phyloP scores from a whole-genome alignment of 1,140 invertebrate genomes.

The Trichomalopsis sarcophagae region DNA sequence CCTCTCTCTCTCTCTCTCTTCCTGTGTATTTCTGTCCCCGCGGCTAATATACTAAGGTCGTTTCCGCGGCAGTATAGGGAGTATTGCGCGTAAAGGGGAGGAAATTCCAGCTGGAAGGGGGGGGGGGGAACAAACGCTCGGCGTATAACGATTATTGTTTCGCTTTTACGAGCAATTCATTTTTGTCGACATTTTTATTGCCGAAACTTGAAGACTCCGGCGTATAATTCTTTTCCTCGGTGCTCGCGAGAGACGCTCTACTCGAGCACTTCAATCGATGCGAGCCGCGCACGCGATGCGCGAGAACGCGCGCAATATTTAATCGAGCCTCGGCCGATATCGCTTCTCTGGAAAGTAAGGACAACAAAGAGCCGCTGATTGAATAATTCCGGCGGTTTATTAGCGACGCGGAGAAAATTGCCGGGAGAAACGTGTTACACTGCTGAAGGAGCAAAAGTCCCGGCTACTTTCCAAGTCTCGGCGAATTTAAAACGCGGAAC shows the following conservation, averaged over 20 bases:
- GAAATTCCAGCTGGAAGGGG: background rate
- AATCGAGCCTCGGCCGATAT: no score
- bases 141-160: slow-evolving; percentile 59
- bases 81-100: background rate
- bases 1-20: background rate
- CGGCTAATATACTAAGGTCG: background rate
- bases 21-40: background rate
- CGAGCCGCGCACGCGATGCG: background rate
- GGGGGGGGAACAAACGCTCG: slow-evolving; percentile 53
- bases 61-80: background rate
- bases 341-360: background rate
- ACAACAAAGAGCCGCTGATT: background rate
- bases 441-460: background rate
- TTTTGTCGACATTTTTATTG: slow-evolving; percentile 62
- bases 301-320: background rate
- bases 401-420: slow-evolving; percentile 32
- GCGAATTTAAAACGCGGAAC: slow-evolving; percentile 45
- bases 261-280: slow-evolving; percentile 12
- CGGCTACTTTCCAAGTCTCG: slow-evolving; percentile 32
- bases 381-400: background rate
- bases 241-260: background rate
- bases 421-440: slow-evolving; percentile 4
- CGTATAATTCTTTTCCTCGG: slow-evolving; percentile 5
- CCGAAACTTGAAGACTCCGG: slow-evolving; percentile 42
- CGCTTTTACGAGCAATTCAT: slow-evolving; percentile 62